Evolutionary conservation across 2,113 vertebrate species (phyloP).

Genomic region (Oryzias celebensis): DNA sequence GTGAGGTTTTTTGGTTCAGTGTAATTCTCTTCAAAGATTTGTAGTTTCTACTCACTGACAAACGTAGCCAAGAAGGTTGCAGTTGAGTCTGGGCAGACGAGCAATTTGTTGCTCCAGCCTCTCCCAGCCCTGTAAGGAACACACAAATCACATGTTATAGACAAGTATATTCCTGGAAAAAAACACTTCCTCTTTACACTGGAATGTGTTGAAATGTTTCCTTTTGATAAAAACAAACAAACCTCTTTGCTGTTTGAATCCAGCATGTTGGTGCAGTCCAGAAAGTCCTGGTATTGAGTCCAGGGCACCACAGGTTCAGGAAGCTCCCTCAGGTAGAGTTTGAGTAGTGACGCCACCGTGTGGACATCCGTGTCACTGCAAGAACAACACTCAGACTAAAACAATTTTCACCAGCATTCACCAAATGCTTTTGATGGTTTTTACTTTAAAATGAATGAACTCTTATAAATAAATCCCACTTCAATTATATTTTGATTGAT

Average conservation of each 20-base stretch:
- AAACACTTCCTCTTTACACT: neutral
- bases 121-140: constrained; percentile 78
- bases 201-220: neutral
- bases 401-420: neutral
- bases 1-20: neutral
- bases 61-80: constrained; percentile 92
- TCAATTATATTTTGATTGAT: no score
- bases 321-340: constrained; percentile 94
- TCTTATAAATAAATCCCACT: no score
- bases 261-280: constrained; percentile 83
- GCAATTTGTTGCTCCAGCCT: constrained; percentile 85
- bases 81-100: constrained; percentile 86
- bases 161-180: neutral
- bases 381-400: neutral
- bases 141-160: neutral
- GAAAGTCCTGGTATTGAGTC: constrained; percentile 91
- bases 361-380: constrained; percentile 97
- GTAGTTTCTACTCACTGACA: constrained; percentile 82
- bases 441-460: no score
- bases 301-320: constrained; percentile 92
- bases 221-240: neutral
- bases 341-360: constrained; percentile 95
- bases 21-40: constrained; percentile 4
- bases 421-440: no score
- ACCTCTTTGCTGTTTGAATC: constrained; percentile 78